These are phyloP conservation scores for Formica exsecta DNA, from an alignment of 1,140 invertebrate genomes.

Conservation along the genomic window DNA sequence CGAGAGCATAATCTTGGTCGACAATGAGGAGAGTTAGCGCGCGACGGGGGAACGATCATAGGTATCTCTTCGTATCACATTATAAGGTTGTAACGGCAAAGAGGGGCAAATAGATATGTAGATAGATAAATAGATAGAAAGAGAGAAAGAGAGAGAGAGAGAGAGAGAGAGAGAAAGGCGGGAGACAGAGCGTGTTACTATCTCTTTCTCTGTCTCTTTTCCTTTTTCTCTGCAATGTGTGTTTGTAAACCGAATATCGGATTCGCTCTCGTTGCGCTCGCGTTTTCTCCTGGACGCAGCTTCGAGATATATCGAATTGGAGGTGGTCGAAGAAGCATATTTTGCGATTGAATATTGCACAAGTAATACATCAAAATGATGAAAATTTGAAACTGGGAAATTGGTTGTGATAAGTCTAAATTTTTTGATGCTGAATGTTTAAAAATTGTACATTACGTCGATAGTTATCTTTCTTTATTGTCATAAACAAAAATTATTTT, in stretches of 20 bases:
- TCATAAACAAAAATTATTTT: background rate
- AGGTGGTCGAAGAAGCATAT: background rate
- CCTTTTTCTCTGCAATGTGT: background rate
- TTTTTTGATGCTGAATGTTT: background rate
- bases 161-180: too few relatives aligned
- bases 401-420: background rate
- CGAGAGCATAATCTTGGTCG: constrained; percentile 57
- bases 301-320: constrained; percentile 38
- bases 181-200: too few relatives aligned
- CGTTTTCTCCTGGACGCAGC: background rate
- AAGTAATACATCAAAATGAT: background rate
- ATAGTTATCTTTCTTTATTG: background rate
- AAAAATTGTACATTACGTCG: background rate
- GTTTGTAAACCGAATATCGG: constrained; percentile 45
- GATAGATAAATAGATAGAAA: too few relatives aligned
- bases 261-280: background rate
- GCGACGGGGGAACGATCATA: background rate
- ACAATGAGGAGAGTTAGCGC: constrained; percentile 54
- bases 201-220: too few relatives aligned
- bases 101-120: background rate
- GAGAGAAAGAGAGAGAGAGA: too few relatives aligned
- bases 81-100: constrained; percentile 14
- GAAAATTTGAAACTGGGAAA: background rate
- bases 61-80: constrained; percentile 31
- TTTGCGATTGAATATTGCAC: background rate